Conservation (phyloP, 2,113 vertebrate genomes). For the Pseudorhombus dupliciocellatus region DNA sequence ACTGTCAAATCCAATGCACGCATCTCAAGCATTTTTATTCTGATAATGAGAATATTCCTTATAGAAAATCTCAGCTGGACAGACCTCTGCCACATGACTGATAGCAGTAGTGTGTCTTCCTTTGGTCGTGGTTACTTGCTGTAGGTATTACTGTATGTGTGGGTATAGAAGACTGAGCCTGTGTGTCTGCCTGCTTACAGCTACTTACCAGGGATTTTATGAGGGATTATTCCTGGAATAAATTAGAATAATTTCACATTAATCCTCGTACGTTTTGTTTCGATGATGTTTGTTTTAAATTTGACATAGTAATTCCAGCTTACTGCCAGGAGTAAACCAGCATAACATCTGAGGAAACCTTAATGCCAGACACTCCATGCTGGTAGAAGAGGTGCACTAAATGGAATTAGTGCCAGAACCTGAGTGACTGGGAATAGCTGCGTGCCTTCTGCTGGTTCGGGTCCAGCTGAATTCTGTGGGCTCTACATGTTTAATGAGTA, state of each 20-base stretch:
- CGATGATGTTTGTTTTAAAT: slow-evolving; percentile 67
- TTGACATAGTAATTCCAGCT: slow-evolving; percentile 71
- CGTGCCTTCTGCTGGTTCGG: slow-evolving; percentile 33
- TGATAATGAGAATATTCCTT: neutral
- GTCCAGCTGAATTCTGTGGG: slow-evolving; percentile 34
- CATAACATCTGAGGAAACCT: slow-evolving; percentile 38
- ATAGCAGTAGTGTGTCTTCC: neutral
- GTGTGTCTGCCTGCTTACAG: slow-evolving; percentile 58
- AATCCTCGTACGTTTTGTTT: slow-evolving; percentile 72
- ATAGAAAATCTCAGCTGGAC: neutral
- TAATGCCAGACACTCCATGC: slow-evolving; percentile 32
- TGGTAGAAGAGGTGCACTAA: slow-evolving; percentile 45
- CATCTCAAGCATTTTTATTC: no score
- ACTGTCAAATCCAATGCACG: no score
- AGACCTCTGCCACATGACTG: neutral
- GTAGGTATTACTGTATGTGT: slow-evolving; percentile 12
- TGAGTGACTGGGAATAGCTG: slow-evolving; percentile 28
- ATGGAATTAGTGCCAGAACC: slow-evolving; percentile 31
- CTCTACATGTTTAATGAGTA: slow-evolving; percentile 38
- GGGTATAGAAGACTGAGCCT: neutral
- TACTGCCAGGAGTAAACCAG: slow-evolving; percentile 18
- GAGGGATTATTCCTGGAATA: slow-evolving; percentile 75
- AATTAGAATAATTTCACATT: slow-evolving; percentile 80
- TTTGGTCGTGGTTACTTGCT: neutral
- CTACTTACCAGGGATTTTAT: slow-evolving; percentile 66